Conservation (phyloP, 1,140 invertebrate species). For the Temnothorax curvispinosus region DNA sequence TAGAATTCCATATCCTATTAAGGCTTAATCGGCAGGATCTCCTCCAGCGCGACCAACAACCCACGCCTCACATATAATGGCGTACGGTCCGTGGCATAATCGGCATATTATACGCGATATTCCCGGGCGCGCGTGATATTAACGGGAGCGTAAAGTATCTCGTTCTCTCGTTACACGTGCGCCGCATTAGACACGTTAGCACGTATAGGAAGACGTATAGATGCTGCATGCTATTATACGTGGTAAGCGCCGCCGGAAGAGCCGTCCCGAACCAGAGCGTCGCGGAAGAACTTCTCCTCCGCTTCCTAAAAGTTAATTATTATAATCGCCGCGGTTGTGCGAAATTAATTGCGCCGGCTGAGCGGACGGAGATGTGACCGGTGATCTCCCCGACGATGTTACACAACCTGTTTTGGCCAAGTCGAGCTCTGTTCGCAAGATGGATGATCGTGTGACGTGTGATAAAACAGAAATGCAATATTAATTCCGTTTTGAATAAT, state of each 20-base stretch:
- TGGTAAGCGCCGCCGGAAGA: conserved; percentile 52
- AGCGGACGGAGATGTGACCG: background rate
- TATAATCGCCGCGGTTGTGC: conserved; percentile 46
- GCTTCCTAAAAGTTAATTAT: conserved; percentile 65
- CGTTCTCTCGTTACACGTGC: conserved; percentile 56
- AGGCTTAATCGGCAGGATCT: conserved; percentile 44
- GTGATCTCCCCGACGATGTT: background rate
- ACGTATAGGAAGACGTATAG: conserved; percentile 12
- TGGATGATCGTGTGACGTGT: background rate
- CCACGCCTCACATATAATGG: conserved; percentile 44
- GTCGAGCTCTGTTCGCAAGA: background rate
- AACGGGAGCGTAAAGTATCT: conserved; percentile 73
- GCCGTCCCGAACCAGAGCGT: conserved; percentile 60
- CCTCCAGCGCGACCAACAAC: conserved; percentile 25
- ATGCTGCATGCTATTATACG: conserved; percentile 55
- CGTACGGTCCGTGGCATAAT: conserved; percentile 55
- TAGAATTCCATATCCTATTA: conserved; percentile 41
- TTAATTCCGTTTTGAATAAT: background rate
- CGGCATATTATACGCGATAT: conserved; percentile 55
- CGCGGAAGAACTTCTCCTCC: conserved; percentile 50
- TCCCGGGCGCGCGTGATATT: conserved; percentile 42
- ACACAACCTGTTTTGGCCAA: background rate
- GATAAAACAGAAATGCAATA: background rate
- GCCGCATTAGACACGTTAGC: conserved; percentile 56
- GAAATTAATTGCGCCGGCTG: conserved; percentile 61